Evolutionary conservation across 1,140 invertebrate genomes (phyloP), one percentile per base, ranked within the genome.

Genomic region (Calephelis nemesis): DNA sequence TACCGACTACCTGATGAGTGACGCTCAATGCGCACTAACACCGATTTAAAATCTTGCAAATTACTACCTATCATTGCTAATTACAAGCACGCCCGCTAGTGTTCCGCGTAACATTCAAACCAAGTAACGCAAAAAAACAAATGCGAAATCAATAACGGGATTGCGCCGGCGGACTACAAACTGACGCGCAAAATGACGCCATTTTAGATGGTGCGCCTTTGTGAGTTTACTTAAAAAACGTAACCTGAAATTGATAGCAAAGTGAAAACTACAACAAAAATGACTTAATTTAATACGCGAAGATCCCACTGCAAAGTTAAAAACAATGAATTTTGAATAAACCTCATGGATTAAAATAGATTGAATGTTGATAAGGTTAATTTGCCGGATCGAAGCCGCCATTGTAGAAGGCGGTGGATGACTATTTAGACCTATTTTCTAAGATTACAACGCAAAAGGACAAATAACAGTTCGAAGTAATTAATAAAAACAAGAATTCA

Each of bases 21-120:
- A 54, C 13, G 67, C 73, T 68, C 72, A 74, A 69, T 78, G 76
- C 73, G 78, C 80, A 77, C 82, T 85, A 83, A 75, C 77, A 86
- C 85, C 87, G 83, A 90, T 89, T 90, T 89, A 81, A 91, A 90
- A 90, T 88, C 86, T 90, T 90, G 87, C 89, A 85, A 85, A 67
- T 75, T 78, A 72, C 65, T 79, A 76, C 64, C 69, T 69, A 72
- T 69, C 75, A 70, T 70, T 68, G 71, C 68, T 69, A 73, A 71
- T 68, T 65, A 78, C 72, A 75, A 73, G 83, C 75, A 76, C 73
- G 71, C 72, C 74, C 70, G 75, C 76, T 74, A 67, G 65, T 77
- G 69, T 71, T 81, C 80, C 84, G 30, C 30, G 80, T 86, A 82
- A 87, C 79, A 81, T 82, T 81, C 78, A 74, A 79, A 81, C 76